Conservation (phyloP, 2,113 vertebrate genomes). For the Setophaga kirtlandii region DNA sequence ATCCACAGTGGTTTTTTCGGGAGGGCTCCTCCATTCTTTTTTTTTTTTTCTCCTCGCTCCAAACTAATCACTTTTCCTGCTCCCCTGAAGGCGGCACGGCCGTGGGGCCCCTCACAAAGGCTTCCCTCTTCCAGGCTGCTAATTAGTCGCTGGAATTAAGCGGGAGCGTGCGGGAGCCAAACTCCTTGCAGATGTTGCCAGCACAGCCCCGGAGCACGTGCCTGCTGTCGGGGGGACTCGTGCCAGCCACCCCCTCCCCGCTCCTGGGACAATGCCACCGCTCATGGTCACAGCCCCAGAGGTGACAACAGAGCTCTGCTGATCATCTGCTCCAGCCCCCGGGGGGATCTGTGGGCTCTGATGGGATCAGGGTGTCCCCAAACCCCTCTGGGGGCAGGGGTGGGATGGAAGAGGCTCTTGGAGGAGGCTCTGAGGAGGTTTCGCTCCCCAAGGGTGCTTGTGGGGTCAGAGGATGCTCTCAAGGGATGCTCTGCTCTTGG, state of each 20-base stretch:
- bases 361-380: accelerated
- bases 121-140: too few relatives aligned
- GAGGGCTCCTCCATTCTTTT: too few relatives aligned
- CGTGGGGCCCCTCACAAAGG: too few relatives aligned
- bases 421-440: not conserved
- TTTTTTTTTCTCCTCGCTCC: not conserved
- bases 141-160: slow-evolving; percentile 27
- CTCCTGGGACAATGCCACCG: accelerated
- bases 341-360: accelerated
- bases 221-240: not conserved
- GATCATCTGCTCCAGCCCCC: accelerated
- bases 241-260: not conserved
- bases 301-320: not conserved
- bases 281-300: accelerated
- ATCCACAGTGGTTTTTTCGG: not conserved
- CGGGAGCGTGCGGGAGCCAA: not conserved
- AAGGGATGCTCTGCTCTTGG: not conserved
- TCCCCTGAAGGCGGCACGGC: too few relatives aligned
- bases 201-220: not conserved
- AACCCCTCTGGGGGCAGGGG: not conserved
- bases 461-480: not conserved
- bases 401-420: not conserved
- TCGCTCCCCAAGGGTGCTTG: not conserved
- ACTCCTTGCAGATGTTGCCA: not conserved
- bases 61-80: slow-evolving; percentile 7